A percentile compares a stretch with the other conserved stretches of the same genome.
Evolutionary conservation across 1,140 invertebrate genomes (phyloP).

Genomic region (Penaeus japonicus): DNA sequence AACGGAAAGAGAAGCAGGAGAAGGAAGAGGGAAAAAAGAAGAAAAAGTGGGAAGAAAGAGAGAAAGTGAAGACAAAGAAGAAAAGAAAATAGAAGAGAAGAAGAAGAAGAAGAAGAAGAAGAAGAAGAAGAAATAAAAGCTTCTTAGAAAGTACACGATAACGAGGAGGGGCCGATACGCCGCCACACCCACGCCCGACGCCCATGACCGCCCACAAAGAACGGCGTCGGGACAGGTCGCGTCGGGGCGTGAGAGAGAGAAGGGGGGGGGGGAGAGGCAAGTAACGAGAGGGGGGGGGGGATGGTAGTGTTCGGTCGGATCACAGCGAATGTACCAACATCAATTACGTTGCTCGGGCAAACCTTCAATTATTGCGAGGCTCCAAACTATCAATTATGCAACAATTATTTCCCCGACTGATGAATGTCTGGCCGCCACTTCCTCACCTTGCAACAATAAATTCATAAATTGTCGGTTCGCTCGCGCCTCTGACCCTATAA

Average conservation of each 20-base stretch:
- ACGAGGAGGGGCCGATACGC: no score
- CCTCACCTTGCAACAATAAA: constrained; percentile 41
- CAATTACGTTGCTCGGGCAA: background rate
- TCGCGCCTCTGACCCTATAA: constrained; percentile 18
- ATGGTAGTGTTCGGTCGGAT: no score
- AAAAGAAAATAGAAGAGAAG: background rate
- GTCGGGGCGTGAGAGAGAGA: background rate
- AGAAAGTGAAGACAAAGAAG: background rate
- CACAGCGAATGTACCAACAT: no score
- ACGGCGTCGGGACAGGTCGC: no score
- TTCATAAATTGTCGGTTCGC: constrained; percentile 35
- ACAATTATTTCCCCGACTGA: constrained; percentile 26
- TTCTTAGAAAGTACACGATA: no score
- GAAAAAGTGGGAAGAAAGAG: background rate
- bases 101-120: background rate
- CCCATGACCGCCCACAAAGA: no score
- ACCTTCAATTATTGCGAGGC: constrained; percentile 20
- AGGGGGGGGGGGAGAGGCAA: background rate
- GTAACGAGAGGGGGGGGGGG: no score
- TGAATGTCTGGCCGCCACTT: constrained; percentile 34
- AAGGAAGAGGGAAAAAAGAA: background rate
- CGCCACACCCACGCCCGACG: no score
- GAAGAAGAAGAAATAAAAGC: no score
- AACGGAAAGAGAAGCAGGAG: background rate
- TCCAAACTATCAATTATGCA: constrained; percentile 24